Conservation (phyloP, 2,113 vertebrate species). For the Amazona vittata region DNA sequence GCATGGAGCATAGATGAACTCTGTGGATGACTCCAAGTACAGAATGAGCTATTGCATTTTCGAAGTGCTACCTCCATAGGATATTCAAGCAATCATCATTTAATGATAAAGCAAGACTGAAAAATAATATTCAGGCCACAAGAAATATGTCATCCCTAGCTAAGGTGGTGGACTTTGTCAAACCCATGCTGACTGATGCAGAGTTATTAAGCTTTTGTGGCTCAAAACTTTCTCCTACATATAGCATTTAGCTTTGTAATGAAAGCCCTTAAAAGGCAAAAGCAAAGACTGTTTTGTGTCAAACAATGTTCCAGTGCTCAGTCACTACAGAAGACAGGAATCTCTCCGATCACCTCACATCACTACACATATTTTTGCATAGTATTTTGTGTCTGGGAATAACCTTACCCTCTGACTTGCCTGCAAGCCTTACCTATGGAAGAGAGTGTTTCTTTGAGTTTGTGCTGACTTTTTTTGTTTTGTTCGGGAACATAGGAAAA, state of each 20-base stretch:
- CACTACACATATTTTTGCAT: not conserved
- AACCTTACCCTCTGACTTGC: not conserved
- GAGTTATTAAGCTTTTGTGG: not conserved
- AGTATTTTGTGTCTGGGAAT: not conserved
- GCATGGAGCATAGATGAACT: not conserved
- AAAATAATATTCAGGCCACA: not conserved
- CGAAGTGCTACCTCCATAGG: not conserved
- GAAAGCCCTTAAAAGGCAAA: not conserved
- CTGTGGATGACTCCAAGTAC: not conserved
- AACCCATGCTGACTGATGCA: not conserved
- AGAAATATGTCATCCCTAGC: not conserved
- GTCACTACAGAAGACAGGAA: not conserved
- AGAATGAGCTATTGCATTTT: not conserved
- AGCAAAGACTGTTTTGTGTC: not conserved
- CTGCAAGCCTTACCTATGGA: not conserved
- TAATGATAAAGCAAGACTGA: not conserved
- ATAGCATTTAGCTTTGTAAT: not conserved
- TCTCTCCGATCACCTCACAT: not conserved
- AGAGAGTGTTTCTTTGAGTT: not conserved
- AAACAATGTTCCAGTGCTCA: not conserved
- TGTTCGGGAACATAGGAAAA: not conserved
- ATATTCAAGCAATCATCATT: not conserved
- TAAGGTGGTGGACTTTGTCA: not conserved
- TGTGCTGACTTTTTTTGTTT: not conserved
- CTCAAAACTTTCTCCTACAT: not conserved